A percentile compares a stretch with the other conserved stretches of the same genome.
Conservation (phyloP, 1,140 invertebrate genomes). For the Platyscapa corneri region DNA sequence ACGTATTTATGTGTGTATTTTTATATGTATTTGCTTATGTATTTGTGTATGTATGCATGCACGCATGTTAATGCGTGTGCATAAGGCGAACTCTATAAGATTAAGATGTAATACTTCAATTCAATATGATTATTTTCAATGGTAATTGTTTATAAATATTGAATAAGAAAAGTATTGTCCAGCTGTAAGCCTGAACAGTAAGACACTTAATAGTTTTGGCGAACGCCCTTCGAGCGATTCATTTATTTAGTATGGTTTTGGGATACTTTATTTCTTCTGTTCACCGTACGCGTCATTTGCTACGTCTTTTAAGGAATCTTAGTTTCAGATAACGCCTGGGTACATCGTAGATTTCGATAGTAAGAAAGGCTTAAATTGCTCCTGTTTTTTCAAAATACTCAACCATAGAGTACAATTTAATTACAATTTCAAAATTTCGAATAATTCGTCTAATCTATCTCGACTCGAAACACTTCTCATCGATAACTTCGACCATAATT, state of each 20-base stretch:
- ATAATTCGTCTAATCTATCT: neutral
- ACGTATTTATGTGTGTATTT: too few species aligned
- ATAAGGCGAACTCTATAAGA: too few species aligned
- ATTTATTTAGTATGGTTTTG: constrained; percentile 22
- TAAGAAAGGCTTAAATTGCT: neutral
- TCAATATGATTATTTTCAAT: neutral
- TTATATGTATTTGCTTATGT: too few species aligned
- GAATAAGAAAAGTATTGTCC: constrained; percentile 58
- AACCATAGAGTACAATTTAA: neutral
- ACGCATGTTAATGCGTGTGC: too few species aligned
- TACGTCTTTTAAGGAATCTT: constrained; percentile 5
- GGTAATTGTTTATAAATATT: neutral
- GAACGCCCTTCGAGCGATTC: constrained; percentile 58
- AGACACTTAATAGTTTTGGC: constrained; percentile 73
- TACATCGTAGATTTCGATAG: neutral
- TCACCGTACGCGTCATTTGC: constrained; percentile 9
- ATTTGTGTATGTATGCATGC: too few species aligned
- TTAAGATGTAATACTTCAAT: neutral
- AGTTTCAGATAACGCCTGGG: neutral
- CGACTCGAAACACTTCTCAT: constrained; percentile 5
- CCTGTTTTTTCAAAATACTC: neutral
- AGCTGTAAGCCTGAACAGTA: constrained; percentile 71
- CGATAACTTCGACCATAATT: constrained; percentile 31
- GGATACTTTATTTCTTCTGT: neutral
- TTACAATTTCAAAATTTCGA: neutral